Percentiles rank a stretch among this genome's conserved stretches.
Conservation (phyloP, 2,797 vertebrate genomes). For the Cuniculus paca region DNA sequence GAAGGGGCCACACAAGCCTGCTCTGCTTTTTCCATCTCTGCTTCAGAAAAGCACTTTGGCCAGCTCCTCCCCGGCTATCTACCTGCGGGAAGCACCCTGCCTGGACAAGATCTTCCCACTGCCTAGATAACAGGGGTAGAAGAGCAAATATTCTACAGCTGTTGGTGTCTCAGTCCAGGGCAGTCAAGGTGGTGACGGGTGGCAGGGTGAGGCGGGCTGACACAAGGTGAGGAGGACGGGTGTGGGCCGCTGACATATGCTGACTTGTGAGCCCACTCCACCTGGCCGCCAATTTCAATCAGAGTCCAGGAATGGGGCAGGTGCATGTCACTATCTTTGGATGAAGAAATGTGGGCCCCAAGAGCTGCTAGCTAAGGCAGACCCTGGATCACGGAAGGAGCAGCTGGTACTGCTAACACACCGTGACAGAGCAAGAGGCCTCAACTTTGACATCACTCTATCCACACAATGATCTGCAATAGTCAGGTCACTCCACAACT, state of each 20-base stretch:
- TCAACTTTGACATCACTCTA: not conserved
- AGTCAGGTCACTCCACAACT: not conserved
- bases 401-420: not conserved
- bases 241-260: not conserved
- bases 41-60: slow-evolving; percentile 23
- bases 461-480: rapidly evolving
- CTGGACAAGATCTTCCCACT: not conserved
- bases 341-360: not conserved
- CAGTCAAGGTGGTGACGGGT: not conserved
- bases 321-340: not conserved
- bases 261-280: not conserved
- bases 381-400: not conserved
- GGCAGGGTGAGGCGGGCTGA: not conserved
- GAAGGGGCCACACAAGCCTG: not conserved
- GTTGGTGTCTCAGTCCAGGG: not conserved
- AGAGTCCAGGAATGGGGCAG: not conserved
- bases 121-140: not conserved
- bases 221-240: not conserved
- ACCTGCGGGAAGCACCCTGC: not conserved
- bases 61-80: not conserved
- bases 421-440: not conserved
- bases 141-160: slow-evolving; percentile 1
- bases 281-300: not conserved
- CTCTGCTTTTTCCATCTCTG: not conserved
- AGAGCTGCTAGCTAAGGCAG: not conserved